phyloP scores from a whole-genome alignment of 2,888 invertebrate genomes.

The Ceriagrion tenellum region DNA sequence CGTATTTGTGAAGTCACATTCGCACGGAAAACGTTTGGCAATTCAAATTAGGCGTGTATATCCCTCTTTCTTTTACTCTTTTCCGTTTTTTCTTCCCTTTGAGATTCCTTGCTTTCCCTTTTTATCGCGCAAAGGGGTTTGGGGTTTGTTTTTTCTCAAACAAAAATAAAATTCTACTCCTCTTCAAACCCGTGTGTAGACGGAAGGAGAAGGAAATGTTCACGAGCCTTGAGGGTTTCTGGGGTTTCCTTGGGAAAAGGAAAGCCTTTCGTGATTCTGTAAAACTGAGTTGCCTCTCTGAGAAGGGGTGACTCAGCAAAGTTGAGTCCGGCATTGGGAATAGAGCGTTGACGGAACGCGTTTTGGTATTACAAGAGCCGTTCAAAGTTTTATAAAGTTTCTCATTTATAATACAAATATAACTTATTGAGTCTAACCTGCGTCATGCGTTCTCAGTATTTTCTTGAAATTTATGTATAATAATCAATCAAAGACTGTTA shows the following conservation, averaged over 20 bases:
- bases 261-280: neutral
- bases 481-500: too few species aligned
- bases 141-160: neutral
- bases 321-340: too few species aligned
- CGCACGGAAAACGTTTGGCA: constrained; percentile 5
- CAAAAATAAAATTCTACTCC: neutral
- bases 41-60: constrained; percentile 47
- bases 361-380: too few species aligned
- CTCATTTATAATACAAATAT: too few species aligned
- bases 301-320: too few species aligned
- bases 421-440: too few species aligned
- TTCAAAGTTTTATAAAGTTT: too few species aligned
- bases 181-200: neutral
- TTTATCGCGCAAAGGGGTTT: neutral
- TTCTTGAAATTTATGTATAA: too few species aligned
- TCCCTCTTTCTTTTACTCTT: neutral
- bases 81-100: neutral
- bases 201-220: neutral
- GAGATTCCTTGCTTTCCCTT: neutral
- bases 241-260: neutral
- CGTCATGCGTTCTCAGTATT: too few species aligned
- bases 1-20: neutral
- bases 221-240: neutral
- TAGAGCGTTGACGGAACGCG: too few species aligned
- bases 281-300: too few species aligned